phyloP scores from a whole-genome alignment of 2,113 vertebrate genomes.

The Ardeotis arabs region DNA sequence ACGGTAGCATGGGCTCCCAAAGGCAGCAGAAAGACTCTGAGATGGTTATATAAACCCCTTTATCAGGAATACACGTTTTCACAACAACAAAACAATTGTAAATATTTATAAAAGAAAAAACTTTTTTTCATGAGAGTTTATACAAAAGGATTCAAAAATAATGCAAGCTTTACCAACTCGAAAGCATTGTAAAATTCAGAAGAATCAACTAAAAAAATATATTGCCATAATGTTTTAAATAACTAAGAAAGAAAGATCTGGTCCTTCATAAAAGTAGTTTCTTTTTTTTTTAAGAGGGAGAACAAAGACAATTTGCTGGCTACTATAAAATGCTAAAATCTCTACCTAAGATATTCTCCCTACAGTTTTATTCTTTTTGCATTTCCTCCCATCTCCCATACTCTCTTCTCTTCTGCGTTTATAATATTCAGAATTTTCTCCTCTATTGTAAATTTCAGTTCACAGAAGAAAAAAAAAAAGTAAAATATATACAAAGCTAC shows the following conservation, averaged over 20 bases:
- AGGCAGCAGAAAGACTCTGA: not conserved
- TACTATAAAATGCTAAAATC: not conserved
- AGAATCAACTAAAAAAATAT: not conserved
- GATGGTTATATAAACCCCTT: not conserved
- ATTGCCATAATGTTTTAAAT: not conserved
- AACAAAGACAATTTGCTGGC: fast-evolving
- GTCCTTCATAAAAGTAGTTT: not conserved
- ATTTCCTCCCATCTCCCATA: not conserved
- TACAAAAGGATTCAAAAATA: not conserved
- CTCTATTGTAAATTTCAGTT: not conserved
- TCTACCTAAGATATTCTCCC: not conserved
- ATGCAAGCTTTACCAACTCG: not conserved
- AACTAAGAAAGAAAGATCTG: not conserved
- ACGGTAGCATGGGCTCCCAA: not conserved
- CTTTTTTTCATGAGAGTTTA: not conserved
- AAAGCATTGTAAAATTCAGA: not conserved
- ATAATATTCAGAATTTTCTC: not conserved
- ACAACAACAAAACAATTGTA: not conserved
- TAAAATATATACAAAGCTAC: not conserved
- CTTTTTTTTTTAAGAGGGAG: not conserved
- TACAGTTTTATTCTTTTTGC: not conserved
- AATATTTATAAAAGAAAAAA: not conserved
- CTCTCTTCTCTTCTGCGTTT: not conserved
- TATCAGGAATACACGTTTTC: not conserved
- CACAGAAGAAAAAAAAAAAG: not conserved